Evolutionary conservation across 2,888 invertebrate genomes (phyloP).

Genomic region (Nomada flava): DNA sequence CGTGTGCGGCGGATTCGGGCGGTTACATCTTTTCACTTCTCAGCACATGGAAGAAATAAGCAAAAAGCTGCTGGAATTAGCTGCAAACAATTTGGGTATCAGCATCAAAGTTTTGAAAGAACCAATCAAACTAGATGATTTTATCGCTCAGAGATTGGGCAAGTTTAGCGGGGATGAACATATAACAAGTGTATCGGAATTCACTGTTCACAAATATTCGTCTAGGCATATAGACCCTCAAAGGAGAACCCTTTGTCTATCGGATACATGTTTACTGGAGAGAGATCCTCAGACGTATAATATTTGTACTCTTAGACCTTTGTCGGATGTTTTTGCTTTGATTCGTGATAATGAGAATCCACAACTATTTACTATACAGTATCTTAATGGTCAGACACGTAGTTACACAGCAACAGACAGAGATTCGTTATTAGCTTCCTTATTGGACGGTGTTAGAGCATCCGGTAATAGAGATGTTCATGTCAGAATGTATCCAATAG

Average conservation of each 20-base stretch:
- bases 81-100: constrained; percentile 92
- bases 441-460: constrained; percentile 98
- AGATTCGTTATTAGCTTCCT: constrained; percentile 96
- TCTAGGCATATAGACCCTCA: constrained; percentile 93
- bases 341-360: constrained; percentile 95
- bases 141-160: constrained; percentile 94
- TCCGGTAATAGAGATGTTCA: constrained; percentile 99
- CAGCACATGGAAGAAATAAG: constrained; percentile 94
- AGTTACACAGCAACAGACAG: constrained; percentile 97
- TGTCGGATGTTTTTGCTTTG: constrained; percentile 95
- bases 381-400: constrained; percentile 94
- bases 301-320: constrained; percentile 93
- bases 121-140: constrained; percentile 94
- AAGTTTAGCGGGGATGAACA: constrained; percentile 96
- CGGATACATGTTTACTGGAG: constrained; percentile 97
- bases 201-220: constrained; percentile 96
- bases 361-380: constrained; percentile 97
- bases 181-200: constrained; percentile 98
- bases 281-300: constrained; percentile 98
- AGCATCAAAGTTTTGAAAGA: constrained; percentile 93
- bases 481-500: constrained; percentile 93
- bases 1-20: constrained; percentile 95
- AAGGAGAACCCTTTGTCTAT: constrained; percentile 95
- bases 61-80: constrained; percentile 93
- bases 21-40: constrained; percentile 95